A percentile compares a stretch with the other conserved stretches of the same genome.
phyloP scores from a whole-genome alignment of 2,113 vertebrate species.

The Pelecanoides urinatrix region DNA sequence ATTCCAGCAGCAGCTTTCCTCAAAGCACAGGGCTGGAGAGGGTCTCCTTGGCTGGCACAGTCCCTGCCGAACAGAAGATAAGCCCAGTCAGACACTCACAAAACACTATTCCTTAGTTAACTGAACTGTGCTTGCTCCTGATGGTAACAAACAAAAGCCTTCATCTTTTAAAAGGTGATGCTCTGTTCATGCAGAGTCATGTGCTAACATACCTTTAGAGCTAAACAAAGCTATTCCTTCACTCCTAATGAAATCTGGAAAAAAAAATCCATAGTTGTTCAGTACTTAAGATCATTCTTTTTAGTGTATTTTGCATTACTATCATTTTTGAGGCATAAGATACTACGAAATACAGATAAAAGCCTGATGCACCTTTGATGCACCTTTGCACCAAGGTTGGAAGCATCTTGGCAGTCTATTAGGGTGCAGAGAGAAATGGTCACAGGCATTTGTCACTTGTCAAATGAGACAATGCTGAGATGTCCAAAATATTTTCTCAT shows the following conservation, averaged over 20 bases:
- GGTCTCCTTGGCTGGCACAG: not conserved
- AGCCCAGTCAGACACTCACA: not conserved
- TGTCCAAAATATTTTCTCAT: not conserved
- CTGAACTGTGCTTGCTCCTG: not conserved
- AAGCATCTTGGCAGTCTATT: not conserved
- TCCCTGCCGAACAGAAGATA: not conserved
- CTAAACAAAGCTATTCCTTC: not conserved
- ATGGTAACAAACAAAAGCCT: not conserved
- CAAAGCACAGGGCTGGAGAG: not conserved
- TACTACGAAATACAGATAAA: not conserved
- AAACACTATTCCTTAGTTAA: not conserved
- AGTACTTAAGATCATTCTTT: not conserved
- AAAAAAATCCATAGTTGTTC: not conserved
- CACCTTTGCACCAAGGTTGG: not conserved
- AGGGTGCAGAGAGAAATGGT: not conserved
- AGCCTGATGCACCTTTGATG: not conserved
- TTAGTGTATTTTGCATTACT: not conserved
- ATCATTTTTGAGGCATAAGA: fast-evolving
- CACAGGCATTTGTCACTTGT: not conserved
- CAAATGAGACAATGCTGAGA: not conserved
- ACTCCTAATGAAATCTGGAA: not conserved
- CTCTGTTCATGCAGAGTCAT: not conserved
- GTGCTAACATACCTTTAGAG: not conserved
- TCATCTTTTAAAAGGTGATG: not conserved
- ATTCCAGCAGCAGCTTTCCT: not conserved